Base-by-base conservation (phyloP, 2,797 vertebrate genomes). In the Amblyopsis hoosieri region DNA sequence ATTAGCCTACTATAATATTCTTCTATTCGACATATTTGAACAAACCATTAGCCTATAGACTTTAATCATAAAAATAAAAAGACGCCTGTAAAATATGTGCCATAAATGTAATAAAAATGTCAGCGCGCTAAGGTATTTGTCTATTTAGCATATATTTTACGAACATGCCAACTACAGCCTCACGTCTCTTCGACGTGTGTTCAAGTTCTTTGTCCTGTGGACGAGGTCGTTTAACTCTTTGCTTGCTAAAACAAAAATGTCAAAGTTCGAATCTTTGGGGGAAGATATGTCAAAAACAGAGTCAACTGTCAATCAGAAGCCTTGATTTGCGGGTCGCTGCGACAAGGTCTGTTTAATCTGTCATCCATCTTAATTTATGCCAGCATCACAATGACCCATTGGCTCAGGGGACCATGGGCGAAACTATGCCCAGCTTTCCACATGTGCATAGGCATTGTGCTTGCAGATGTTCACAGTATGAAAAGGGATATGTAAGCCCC, bases 331-430 rank as follows among this genome's bases (percentile, higher is more conserved):
- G 87, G 90, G 86, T 87, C 90, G 86, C 82, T 83, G 92, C 90
- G 87, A 83, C 90, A 90, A 90, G 91, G 72, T 74, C 73, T 91
- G 93, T 93, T 97, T 96, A 96, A 98, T 98, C 94, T 95, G 90
- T 23, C 95, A 98, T 98, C 96, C 94, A 96, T 99, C 96, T 98
- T 95, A 94, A 98, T 99, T 94, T 94, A 94, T 96, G 95, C 94
- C 95, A 94, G 84, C 75, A 93, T 95, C 94, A 98, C 96, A 98
- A 98, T 95, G 90, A 93, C 87, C 89, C 86, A 85, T 88, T 57
- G 76, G 92, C 95, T 94, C 93, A 82, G 86, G 82, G 82, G 94
- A 94, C 91, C 94, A 87, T 91, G 85, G 90, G 87, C 88, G 90
- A 90, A 81, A 91, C 90, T 92, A 91, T 92, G 89, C 90, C 91